Percentiles rank a stretch among this genome's conserved stretches.
Conservation (phyloP, 2,888 invertebrate species). For the Eugnorisma glareosa region DNA sequence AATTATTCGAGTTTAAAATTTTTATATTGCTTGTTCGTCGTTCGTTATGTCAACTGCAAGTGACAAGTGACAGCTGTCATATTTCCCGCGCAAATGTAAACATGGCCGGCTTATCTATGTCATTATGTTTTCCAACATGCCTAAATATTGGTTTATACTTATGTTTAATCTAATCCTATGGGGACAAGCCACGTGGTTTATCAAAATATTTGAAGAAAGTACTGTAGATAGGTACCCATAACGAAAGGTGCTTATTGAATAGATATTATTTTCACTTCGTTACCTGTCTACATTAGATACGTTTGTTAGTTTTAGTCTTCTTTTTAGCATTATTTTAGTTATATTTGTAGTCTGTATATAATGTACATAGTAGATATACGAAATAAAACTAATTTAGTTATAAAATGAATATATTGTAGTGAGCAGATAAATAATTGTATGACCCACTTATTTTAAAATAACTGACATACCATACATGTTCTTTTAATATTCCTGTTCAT, state of each 20-base stretch:
- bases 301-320: too few relatives aligned
- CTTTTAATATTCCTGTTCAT: too few relatives aligned
- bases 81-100: constrained; percentile 77
- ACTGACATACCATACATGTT: neutral
- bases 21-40: constrained; percentile 39
- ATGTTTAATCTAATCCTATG: constrained; percentile 47
- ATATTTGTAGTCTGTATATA: too few relatives aligned
- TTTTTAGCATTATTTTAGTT: too few relatives aligned
- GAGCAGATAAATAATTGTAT: neutral
- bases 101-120: constrained; percentile 65
- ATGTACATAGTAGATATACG: too few relatives aligned
- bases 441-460: neutral
- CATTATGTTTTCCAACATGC: constrained; percentile 60
- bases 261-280: neutral
- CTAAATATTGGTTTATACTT: constrained; percentile 60
- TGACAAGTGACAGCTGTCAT: constrained; percentile 83
- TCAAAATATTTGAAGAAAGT: constrained; percentile 45
- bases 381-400: too few relatives aligned
- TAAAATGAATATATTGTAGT: neutral
- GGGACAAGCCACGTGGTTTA: constrained; percentile 23
- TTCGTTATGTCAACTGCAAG: constrained; percentile 68
- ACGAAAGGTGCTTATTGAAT: neutral
- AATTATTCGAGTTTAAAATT: neutral
- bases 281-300: neutral
- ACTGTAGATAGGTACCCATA: neutral